These are phyloP conservation scores for Tiliacea aurago DNA, from an alignment of 2,888 invertebrate genomes.

Conservation along the genomic window DNA sequence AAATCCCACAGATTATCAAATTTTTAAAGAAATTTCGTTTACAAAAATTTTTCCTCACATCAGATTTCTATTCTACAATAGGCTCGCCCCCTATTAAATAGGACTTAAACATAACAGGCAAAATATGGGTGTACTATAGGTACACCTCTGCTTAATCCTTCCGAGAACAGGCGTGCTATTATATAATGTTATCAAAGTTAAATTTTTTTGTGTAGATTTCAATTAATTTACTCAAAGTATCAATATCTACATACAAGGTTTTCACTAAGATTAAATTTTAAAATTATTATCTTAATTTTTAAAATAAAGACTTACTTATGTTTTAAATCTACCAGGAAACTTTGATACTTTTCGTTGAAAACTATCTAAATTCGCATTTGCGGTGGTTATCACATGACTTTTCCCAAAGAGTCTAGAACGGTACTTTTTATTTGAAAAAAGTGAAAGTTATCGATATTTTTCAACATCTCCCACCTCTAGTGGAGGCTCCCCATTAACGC, in stretches of 20 bases:
- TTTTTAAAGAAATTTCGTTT: no score
- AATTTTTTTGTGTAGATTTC: neutral
- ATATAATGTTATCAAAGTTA: neutral
- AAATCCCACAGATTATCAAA: neutral
- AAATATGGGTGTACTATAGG: neutral
- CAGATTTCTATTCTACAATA: neutral
- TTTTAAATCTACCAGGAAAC: neutral
- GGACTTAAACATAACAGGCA: neutral
- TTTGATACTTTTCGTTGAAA: neutral
- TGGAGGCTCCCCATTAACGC: constrained; percentile 79
- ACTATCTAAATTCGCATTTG: neutral
- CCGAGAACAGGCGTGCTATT: neutral
- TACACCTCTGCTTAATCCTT: no score
- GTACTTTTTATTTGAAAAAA: neutral
- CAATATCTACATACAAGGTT: neutral
- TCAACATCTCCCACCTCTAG: constrained; percentile 66
- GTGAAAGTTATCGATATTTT: constrained; percentile 39
- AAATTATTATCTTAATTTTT: neutral
- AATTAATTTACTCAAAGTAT: neutral
- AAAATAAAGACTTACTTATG: neutral
- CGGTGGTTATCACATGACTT: no score
- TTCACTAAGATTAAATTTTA: no score
- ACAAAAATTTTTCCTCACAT: neutral
- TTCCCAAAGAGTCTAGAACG: no score
- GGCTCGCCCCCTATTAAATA: neutral